Percentiles rank a stretch among this genome's conserved stretches.
Evolutionary conservation across 2,888 invertebrate species (phyloP).

Genomic region (Volucella bombylans): DNA sequence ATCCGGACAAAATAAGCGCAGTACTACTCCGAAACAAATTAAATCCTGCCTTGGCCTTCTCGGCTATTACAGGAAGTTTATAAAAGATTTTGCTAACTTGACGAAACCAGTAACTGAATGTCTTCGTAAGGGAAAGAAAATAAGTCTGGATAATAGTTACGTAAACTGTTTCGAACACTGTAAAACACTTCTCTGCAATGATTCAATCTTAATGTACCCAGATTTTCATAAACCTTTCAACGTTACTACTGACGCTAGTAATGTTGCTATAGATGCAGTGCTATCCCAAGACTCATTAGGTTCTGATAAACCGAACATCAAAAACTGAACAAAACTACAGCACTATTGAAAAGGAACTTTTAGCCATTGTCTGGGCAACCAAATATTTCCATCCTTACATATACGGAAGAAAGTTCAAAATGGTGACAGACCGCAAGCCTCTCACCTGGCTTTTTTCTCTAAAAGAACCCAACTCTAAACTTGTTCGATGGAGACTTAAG

Average conservation of each 20-base stretch:
- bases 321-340: conserved; percentile 73
- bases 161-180: conserved; percentile 22
- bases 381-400: conserved; percentile 72
- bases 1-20: too few species aligned
- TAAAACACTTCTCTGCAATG: conserved; percentile 16
- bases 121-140: conserved; percentile 11
- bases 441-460: conserved; percentile 76
- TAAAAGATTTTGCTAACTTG: neutral
- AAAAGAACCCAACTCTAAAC: conserved; percentile 66
- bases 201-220: conserved; percentile 40
- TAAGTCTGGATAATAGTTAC: neutral
- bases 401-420: conserved; percentile 78
- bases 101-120: conserved; percentile 16
- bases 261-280: too few species aligned
- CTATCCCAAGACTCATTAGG: conserved; percentile 44
- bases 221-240: conserved; percentile 52
- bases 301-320: conserved; percentile 74
- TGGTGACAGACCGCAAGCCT: conserved; percentile 80
- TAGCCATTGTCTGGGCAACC: conserved; percentile 71
- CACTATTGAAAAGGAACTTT: conserved; percentile 74
- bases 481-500: too few species aligned
- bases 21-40: neutral
- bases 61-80: conserved; percentile 14
- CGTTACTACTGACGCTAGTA: conserved; percentile 64
- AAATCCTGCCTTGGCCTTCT: conserved; percentile 9